Evolutionary conservation across 2,797 vertebrate species (phyloP), one percentile per base, ranked within the genome.

Genomic region (Aphelocoma californica): DNA sequence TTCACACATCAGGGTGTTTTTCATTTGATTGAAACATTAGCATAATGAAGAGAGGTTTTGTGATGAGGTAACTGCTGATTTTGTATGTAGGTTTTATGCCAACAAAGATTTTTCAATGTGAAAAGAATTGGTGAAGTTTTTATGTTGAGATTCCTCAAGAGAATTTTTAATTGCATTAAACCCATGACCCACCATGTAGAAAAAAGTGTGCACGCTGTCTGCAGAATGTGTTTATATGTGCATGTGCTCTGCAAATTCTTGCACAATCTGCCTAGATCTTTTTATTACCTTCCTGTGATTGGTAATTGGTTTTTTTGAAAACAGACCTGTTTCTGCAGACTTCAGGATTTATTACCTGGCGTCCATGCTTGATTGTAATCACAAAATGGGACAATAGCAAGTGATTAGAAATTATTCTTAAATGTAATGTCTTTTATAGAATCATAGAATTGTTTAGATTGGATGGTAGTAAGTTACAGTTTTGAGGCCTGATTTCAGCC

Each of bases 1-100:
- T 95, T 95, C 92, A 95, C 71, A 67, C 8, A 20, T 87, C 53
- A 78, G 77, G 69, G 90, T 60, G 64, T 74, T 90, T 97, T 96
- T 96, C 14, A 1, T 93, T 65, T n/a, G 71, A 73, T 77, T 51
- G 71, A 77, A 95, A 61, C 71, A 88, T 94, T 90, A 93, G 64
- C 88, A 95, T 95, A 96, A 85, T 58, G 64, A 65, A 28, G 45
- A 42, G 53, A 14, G 67, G 53, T 92, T 95, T 94, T 94, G 72
- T 87, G 78, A 42, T 95, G 93, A 88, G 78, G 88, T 85, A 93
- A 64, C 54, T 87, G 24, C 67, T 86, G 60, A 73, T 92, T 80
- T 60, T 85, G 3, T 77, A 2, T 86, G 57, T 60, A 45, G 60
- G 21, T 93, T 95, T 95, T 86, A 47, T 81, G 50, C 62, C 32